A percentile compares a stretch with the other conserved stretches of the same genome.
phyloP scores from a whole-genome alignment of 1,140 invertebrate species.

The Penaeus chinensis region DNA sequence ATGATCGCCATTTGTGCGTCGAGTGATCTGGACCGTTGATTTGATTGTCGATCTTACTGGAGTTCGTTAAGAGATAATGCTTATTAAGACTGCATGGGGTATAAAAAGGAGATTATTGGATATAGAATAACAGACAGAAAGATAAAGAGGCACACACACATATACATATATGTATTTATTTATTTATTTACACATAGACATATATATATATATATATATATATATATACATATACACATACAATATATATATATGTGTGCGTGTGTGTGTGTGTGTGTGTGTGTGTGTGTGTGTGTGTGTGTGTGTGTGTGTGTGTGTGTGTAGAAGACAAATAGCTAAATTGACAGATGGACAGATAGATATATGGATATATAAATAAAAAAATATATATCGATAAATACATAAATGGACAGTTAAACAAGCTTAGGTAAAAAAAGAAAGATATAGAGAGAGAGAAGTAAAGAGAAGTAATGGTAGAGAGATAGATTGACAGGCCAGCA shows the following conservation, averaged over 20 bases:
- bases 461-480: too few relatives aligned
- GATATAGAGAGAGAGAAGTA: not conserved
- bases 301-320: too few relatives aligned
- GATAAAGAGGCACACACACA: not conserved
- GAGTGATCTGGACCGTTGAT: too few relatives aligned
- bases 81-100: not conserved
- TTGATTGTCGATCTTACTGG: too few relatives aligned
- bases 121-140: not conserved
- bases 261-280: not conserved
- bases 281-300: too few relatives aligned
- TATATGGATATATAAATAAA: not conserved
- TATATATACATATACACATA: not conserved
- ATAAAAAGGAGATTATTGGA: too few relatives aligned
- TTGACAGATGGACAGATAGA: not conserved
- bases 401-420: not conserved
- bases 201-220: conserved; percentile 5
- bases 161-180: conserved; percentile 41
- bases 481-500: not conserved
- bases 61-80: too few relatives aligned
- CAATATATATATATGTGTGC: not conserved
- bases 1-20: too few relatives aligned
- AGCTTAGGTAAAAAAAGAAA: not conserved
- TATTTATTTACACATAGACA: conserved; percentile 44
- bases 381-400: not conserved
- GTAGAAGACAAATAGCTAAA: not conserved